Evolutionary conservation across 2,888 invertebrate genomes (phyloP).

Genomic region (Tiliacea citrago): DNA sequence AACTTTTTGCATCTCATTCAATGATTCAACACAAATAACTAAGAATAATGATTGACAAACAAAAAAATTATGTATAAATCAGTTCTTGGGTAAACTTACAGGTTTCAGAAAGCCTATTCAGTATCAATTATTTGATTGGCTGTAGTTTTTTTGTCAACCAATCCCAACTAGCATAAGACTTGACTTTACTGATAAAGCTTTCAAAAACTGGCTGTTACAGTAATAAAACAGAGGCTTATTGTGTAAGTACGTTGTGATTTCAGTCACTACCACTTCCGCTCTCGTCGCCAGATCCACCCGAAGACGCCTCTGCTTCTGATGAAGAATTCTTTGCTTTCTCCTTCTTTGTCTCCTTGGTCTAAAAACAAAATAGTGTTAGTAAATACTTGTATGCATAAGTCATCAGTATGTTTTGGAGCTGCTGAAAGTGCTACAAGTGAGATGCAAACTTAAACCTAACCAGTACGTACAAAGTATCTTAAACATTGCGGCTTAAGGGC

Average conservation of each 20-base stretch:
- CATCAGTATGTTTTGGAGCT: not conserved
- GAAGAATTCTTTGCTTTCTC: conserved; percentile 82
- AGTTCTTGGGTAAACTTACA: conserved; percentile 44
- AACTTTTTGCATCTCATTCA: conserved; percentile 4
- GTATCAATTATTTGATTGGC: not conserved
- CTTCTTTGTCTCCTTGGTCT: conserved; percentile 85
- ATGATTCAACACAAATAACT: conserved; percentile 22
- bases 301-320: conserved; percentile 83
- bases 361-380: conserved; percentile 55
- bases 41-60: conserved; percentile 29
- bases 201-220: not conserved
- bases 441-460: not conserved
- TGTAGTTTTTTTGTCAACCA: not conserved
- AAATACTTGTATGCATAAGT: not conserved
- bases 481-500: too few relatives aligned
- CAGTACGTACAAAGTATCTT: too few relatives aligned
- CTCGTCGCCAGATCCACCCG: conserved; percentile 80
- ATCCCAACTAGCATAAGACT: not conserved
- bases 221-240: conserved; percentile 25
- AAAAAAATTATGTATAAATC: conserved; percentile 33
- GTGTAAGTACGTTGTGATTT: conserved; percentile 24
- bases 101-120: not conserved
- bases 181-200: not conserved
- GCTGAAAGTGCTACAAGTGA: not conserved
- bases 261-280: conserved; percentile 82